phyloP scores from a whole-genome alignment of 1,140 invertebrate genomes.

The Drosophila kurseongensis region DNA sequence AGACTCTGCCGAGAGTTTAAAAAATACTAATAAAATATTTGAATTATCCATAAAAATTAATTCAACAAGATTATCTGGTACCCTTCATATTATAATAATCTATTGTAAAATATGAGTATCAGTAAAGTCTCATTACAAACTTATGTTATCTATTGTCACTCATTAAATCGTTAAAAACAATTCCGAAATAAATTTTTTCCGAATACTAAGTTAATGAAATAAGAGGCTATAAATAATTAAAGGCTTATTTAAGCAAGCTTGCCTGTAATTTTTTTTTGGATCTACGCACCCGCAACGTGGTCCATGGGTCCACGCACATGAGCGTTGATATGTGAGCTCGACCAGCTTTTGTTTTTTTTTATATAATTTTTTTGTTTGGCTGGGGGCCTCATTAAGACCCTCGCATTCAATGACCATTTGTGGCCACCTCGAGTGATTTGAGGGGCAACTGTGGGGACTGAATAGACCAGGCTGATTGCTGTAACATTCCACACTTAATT shows the following conservation, averaged over 20 bases:
- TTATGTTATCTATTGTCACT: too few relatives aligned
- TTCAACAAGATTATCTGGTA: too few relatives aligned
- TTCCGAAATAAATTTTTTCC: too few relatives aligned
- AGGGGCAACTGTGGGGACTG: slow-evolving; percentile 8
- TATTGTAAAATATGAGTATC: too few relatives aligned
- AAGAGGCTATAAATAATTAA: too few relatives aligned
- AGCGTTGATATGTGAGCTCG: slow-evolving; percentile 69
- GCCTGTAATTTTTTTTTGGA: slow-evolving; percentile 34
- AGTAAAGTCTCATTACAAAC: too few relatives aligned
- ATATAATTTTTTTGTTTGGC: slow-evolving; percentile 10
- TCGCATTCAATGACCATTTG: slow-evolving; percentile 61
- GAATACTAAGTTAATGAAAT: too few relatives aligned
- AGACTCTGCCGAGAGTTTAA: too few relatives aligned
- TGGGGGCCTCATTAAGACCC: slow-evolving; percentile 47
- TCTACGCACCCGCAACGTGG: slow-evolving; percentile 59
- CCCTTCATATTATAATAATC: too few relatives aligned
- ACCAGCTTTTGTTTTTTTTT: slow-evolving; percentile 23
- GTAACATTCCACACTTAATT: slow-evolving; percentile 79
- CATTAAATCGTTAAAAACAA: too few relatives aligned
- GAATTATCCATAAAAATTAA: too few relatives aligned
- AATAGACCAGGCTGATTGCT: slow-evolving; percentile 60
- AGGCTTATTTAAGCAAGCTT: neutral
- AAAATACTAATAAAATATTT: too few relatives aligned
- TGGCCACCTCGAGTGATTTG: slow-evolving; percentile 38
- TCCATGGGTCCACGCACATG: slow-evolving; percentile 64